phyloP scores from a whole-genome alignment of 2,888 invertebrate genomes.

The Norana najaformis region DNA sequence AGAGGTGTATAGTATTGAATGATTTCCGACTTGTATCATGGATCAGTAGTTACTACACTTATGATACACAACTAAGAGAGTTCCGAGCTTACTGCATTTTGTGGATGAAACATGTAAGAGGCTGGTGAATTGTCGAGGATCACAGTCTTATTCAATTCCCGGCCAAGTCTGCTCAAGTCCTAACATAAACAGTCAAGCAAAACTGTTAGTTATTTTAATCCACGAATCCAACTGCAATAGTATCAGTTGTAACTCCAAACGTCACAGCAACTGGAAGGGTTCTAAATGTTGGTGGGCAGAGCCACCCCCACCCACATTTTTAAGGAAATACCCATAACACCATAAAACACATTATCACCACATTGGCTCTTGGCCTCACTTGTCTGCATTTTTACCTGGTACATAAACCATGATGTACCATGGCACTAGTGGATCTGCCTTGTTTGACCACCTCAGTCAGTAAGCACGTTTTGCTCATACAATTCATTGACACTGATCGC shows the following conservation, averaged over 20 bases:
- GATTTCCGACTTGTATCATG: background rate
- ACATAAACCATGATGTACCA: no score
- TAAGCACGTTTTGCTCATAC: no score
- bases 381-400: no score
- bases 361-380: no score
- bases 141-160: conserved; percentile 92
- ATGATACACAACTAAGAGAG: background rate
- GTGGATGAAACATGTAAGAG: conserved; percentile 99
- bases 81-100: conserved; percentile 88
- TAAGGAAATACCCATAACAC: no score
- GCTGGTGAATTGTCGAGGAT: conserved; percentile 99
- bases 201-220: background rate
- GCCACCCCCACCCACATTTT: no score
- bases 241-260: background rate
- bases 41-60: background rate
- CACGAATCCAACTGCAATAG: background rate
- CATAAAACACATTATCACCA: no score
- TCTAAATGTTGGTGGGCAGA: no score
- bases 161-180: conserved; percentile 94
- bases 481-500: no score
- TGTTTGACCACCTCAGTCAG: no score
- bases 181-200: conserved; percentile 44
- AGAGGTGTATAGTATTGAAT: background rate
- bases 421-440: no score
- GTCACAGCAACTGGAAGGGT: background rate